Evolutionary conservation across 2,888 invertebrate genomes (phyloP), one percentile per base, ranked within the genome.

Genomic region (Eupithecia subumbrata): DNA sequence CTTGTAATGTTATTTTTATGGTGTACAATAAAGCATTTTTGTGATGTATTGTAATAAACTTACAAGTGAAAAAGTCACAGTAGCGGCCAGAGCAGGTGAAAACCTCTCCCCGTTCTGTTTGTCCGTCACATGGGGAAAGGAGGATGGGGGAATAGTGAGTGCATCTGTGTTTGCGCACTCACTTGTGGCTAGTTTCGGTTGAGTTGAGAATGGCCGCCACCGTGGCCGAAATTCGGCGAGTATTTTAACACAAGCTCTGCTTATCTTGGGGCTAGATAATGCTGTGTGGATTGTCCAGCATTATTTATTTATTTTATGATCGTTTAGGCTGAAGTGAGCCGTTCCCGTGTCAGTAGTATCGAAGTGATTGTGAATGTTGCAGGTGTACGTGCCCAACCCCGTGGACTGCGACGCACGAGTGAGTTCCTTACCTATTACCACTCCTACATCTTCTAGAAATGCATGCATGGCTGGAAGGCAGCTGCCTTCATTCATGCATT

Each of bases 331-430:
- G 30, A 30, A 30, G 30, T 30, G 30, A 30, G 30, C 30, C 30
- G 30, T 30, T 30, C 30, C 1, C 30, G 30, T 30, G 30, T 30
- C 30, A 30, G 30, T 30, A 30, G 2, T 30, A 30, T 2, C 30
- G 30, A 37, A 37, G 37, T 37, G 34, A 34, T 4, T 34, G 34
- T 34, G 37, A 5, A 12, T 48, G 48, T 60, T 60, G 25, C 60
- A 60, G 60, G 25, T 60, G 7, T 37, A 37, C 37, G 0, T 37
- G 25, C 12, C 12, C 12, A 25, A 1, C 14, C 25, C 60, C 25
- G 60, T 25, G 60, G 60, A 60, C 60, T 60, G 60, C 25, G 60
- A 60, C 60, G 60, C 60, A 25, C 60, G 60, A 25, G 60, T 60
- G 60, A 60, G 60, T 60, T 11, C 2, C 11, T 22, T 11, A n/a